phyloP scores from a whole-genome alignment of 35 echinoderm and acorn worm genomes.

The Holothuria glaberrima region DNA sequence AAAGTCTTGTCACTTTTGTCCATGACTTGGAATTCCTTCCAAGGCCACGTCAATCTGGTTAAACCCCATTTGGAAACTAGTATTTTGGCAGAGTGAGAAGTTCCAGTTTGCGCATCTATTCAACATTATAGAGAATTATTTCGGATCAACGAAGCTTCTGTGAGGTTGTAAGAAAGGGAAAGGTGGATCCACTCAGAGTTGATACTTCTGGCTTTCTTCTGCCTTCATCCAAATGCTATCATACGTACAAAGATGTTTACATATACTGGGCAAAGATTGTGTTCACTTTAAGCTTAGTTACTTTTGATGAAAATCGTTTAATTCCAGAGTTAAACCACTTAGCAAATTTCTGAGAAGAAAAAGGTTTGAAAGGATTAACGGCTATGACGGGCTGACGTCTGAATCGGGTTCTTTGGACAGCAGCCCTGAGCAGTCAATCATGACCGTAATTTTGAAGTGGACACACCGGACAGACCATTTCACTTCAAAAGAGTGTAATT shows the following conservation, averaged over 20 bases:
- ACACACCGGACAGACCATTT: not conserved
- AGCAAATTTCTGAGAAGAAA: not conserved
- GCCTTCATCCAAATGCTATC: not conserved
- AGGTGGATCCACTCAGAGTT: not conserved
- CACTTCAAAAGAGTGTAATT: too few species aligned
- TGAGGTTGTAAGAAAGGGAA: not conserved
- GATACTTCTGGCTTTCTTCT: conserved; percentile 14
- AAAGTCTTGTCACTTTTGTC: too few species aligned
- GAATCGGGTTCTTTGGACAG: not conserved
- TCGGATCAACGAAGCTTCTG: not conserved
- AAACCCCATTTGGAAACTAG: too few species aligned
- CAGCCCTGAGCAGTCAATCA: too few species aligned
- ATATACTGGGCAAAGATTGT: not conserved
- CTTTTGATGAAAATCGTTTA: conserved; percentile 18
- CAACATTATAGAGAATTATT: not conserved
- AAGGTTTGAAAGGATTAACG: conserved; percentile 1
- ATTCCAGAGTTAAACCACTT: conserved; percentile 43
- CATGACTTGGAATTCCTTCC: too few species aligned
- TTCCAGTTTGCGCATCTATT: not conserved
- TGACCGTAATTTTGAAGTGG: conserved; percentile 30
- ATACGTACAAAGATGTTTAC: conserved; percentile 23
- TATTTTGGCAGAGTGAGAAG: not conserved
- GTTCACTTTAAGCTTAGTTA: conserved; percentile 4
- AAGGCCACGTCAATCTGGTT: too few species aligned
- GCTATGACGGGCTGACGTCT: not conserved